Evolutionary conservation across 2,113 vertebrate genomes (phyloP).

Genomic region (Pseudopodoces humilis): DNA sequence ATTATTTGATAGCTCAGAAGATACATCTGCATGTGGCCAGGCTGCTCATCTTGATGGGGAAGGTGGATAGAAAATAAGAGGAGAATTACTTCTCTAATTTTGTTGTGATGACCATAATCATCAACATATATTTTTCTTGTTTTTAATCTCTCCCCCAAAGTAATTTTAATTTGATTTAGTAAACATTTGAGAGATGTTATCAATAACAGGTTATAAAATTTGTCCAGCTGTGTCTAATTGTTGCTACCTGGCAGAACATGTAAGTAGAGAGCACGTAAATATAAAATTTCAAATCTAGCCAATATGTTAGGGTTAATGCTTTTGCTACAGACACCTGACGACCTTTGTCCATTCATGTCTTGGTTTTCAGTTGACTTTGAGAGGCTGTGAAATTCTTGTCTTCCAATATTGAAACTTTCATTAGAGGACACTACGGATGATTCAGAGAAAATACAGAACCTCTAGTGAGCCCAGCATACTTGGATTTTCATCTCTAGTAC

Average conservation of each 20-base stretch:
- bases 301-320: not conserved
- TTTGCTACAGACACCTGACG: not conserved
- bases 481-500: not conserved
- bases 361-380: not conserved
- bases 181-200: not conserved
- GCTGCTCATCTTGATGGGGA: not conserved
- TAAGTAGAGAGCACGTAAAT: not conserved
- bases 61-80: not conserved
- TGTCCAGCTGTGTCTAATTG: not conserved
- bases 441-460: not conserved
- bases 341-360: not conserved
- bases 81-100: not conserved
- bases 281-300: not conserved
- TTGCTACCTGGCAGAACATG: not conserved
- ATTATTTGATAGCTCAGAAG: not conserved
- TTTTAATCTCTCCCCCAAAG: not conserved
- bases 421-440: not conserved
- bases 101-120: not conserved
- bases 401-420: not conserved
- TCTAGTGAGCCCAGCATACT: not conserved
- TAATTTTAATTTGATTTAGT: not conserved
- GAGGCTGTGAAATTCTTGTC: not conserved
- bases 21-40: not conserved
- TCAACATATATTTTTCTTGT: not conserved
- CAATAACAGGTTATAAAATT: not conserved